phyloP scores from a whole-genome alignment of 2,797 vertebrate genomes.

The Vireo griseus region DNA sequence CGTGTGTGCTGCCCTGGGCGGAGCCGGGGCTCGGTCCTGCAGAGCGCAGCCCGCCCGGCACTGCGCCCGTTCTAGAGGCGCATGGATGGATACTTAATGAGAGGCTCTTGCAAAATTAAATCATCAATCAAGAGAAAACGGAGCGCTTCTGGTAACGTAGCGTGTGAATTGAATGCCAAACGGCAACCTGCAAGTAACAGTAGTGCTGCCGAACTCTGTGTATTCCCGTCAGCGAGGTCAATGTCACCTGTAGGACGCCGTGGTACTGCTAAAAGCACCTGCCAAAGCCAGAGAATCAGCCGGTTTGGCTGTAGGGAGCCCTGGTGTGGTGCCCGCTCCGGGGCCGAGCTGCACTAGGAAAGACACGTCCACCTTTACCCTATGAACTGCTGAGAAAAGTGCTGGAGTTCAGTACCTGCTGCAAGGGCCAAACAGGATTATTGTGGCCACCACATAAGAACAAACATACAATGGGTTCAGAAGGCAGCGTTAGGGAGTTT shows the following conservation, averaged over 20 bases:
- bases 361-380: fast-evolving
- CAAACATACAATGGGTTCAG: fast-evolving
- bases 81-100: fast-evolving
- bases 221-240: neutral
- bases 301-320: fast-evolving
- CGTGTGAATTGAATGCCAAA: fast-evolving
- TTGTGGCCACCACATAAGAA: fast-evolving
- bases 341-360: fast-evolving
- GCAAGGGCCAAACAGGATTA: neutral
- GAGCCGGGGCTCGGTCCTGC: neutral
- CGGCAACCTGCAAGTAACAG: fast-evolving
- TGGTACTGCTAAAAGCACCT: fast-evolving
- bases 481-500: fast-evolving
- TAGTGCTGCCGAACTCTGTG: neutral
- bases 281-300: fast-evolving
- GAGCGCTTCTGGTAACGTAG: neutral
- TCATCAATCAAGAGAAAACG: neutral
- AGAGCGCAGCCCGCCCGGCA: fast-evolving
- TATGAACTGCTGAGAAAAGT: fast-evolving
- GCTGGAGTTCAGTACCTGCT: neutral
- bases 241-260: neutral
- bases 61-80: fast-evolving
- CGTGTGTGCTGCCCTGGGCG: neutral
- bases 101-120: fast-evolving
- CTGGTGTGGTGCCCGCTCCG: fast-evolving